Base-by-base conservation (phyloP, 1,140 invertebrate species). In the Bombus waltoni region DNA sequence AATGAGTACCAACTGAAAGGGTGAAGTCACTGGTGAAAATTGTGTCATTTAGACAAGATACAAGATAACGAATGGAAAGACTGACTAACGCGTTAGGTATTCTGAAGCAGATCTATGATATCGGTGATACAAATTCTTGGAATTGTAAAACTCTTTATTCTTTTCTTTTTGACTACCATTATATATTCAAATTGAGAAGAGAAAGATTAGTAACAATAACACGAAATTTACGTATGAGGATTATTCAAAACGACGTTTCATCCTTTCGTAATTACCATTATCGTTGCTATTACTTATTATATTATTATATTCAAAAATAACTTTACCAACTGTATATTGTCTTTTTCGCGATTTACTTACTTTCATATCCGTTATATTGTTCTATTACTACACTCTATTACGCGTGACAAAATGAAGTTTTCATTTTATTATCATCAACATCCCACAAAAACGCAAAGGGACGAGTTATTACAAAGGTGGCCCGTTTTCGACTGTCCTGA, bases 41-140 rank as follows among this genome's bases (percentile, higher is more conserved):
- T 80, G 13, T 68, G 44, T 53, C 78, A 6, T 35, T 25, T 47
- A 28, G 15, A 80, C 42, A n/a, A 15, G 25, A n/a, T 22, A 22
- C 25, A 32, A 32, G 15, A 25, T 40, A 35, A 80, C 35, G 35
- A 80, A 47, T 79, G 32, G 59, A 38, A 22, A 6, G 18, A 13
- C 6, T 53, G 77, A 79, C 11, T 66, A 79, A 79, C 22, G 42
- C 22, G 9, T n/a, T 32, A 68, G 22, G 32, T 35, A 79, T 79
- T 79, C 25, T 9, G 18, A 65, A 77, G 18, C 13, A n/a, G 42
- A 42, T 42, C 28, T 13, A 57, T n/a, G 15, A 25, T 32, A 77
- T 32, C 28, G 44, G 25, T 40, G 28, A n/a, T n/a, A n/a, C 8
- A 77, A 8, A 77, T 66, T 66, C n/a, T 32, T 66, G 9, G 15